phyloP scores from a whole-genome alignment of 2,797 vertebrate genomes.

The Sebastolobus altivelis region DNA sequence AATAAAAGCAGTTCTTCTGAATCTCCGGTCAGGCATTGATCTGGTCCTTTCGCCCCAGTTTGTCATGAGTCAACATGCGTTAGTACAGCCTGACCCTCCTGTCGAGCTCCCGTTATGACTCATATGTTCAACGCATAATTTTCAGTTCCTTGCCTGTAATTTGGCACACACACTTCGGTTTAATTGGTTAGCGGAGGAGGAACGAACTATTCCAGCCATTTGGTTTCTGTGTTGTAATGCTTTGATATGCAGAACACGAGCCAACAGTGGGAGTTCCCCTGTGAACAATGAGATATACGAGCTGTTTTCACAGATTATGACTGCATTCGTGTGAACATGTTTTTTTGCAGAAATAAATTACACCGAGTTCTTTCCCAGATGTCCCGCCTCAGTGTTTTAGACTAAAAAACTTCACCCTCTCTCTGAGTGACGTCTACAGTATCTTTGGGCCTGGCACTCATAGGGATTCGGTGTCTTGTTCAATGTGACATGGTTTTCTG shows the following conservation, averaged over 20 bases:
- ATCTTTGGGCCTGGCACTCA: too few species aligned
- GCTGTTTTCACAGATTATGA: not conserved
- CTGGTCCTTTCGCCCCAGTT: not conserved
- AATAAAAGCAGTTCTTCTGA: conserved; percentile 10
- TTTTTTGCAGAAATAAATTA: too few species aligned
- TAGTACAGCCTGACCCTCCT: not conserved
- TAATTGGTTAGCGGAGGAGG: not conserved
- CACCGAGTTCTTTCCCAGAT: too few species aligned
- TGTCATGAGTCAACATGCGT: not conserved
- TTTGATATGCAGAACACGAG: too few species aligned
- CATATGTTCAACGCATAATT: conserved; percentile 11
- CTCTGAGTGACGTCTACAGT: too few species aligned
- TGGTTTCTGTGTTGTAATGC: not conserved
- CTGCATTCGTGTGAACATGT: too few species aligned
- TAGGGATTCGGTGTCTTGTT: too few species aligned
- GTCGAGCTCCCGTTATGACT: not conserved
- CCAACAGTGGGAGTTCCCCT: not conserved
- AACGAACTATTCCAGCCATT: not conserved
- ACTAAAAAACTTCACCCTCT: too few species aligned
- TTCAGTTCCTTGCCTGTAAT: not conserved
- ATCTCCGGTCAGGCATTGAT: not conserved
- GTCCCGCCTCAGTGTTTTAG: not conserved
- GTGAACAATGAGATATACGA: not conserved
- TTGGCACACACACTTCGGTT: not conserved
- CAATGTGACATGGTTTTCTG: too few species aligned